Evolutionary conservation across 2,888 invertebrate species (phyloP).

Genomic region (Tridacna crocea): DNA sequence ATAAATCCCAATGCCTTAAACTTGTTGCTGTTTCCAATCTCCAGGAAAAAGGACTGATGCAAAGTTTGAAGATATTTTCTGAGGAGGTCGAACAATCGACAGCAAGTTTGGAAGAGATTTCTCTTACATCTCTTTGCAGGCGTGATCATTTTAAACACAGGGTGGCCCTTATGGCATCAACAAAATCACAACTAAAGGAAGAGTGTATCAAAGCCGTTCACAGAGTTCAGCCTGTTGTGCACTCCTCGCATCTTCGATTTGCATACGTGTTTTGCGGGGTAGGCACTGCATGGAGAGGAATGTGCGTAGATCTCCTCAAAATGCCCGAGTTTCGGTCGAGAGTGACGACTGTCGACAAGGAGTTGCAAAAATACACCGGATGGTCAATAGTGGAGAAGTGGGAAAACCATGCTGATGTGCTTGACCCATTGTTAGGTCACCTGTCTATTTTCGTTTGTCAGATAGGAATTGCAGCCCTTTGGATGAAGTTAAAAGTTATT

Average conservation of each 20-base stretch:
- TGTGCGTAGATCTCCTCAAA: conserved; percentile 37
- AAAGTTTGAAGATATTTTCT: conserved; percentile 7
- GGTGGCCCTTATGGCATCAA: conserved; percentile 38
- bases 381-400: conserved; percentile 28
- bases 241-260: conserved; percentile 12
- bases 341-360: conserved; percentile 34
- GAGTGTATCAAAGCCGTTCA: neutral
- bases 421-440: conserved; percentile 58
- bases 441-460: conserved; percentile 66
- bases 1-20: neutral
- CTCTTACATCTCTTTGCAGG: conserved; percentile 60
- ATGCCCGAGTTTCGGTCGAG: conserved; percentile 25
- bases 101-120: neutral
- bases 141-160: conserved; percentile 60
- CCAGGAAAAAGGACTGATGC: neutral
- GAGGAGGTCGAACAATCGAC: neutral
- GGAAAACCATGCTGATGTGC: neutral
- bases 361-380: conserved; percentile 9
- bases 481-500: conserved; percentile 50
- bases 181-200: neutral
- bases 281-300: conserved; percentile 57
- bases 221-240: too few relatives aligned
- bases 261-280: conserved; percentile 71
- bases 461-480: conserved; percentile 50
- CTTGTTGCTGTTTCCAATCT: conserved; percentile 10